These are phyloP conservation scores for Gallinago media DNA, from an alignment of 2,113 vertebrate species.

Conservation along the genomic window DNA sequence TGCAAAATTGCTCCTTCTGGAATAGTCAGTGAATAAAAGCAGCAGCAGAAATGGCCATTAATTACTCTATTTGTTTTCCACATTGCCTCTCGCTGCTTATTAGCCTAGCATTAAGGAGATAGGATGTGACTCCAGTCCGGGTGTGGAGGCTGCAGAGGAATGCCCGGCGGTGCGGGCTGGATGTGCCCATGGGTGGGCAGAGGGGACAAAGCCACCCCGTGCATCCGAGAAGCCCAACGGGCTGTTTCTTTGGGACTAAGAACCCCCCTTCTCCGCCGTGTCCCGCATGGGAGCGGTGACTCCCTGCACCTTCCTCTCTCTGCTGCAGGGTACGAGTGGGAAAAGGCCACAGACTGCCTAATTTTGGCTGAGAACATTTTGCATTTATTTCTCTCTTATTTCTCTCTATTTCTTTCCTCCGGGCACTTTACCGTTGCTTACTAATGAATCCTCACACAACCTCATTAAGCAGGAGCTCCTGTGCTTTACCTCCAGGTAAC, in stretches of 20 bases:
- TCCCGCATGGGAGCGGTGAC: fast-evolving
- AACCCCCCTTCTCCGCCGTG: fast-evolving
- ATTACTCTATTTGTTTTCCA: constrained; percentile 3
- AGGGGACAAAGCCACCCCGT: neutral
- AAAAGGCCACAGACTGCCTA: fast-evolving
- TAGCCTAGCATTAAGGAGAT: neutral
- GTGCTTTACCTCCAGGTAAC: neutral
- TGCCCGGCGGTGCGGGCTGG: neutral
- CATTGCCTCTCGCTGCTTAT: neutral
- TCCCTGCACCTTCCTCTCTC: neutral
- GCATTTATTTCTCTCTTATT: neutral
- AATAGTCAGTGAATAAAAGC: neutral
- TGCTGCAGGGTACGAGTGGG: neutral
- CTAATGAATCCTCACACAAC: neutral
- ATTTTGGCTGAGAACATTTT: neutral
- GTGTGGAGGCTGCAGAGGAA: neutral
- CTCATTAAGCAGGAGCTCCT: neutral
- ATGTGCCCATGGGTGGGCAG: fast-evolving
- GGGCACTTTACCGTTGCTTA: neutral
- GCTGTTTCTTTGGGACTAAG: neutral
- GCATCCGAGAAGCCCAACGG: neutral
- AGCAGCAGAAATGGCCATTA: constrained; percentile 18
- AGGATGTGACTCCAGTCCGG: neutral
- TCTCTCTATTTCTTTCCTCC: too few species aligned
- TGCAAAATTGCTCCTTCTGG: constrained; percentile 10